Conservation (phyloP, 1,140 invertebrate species). For the Rhopalosiphum padi region DNA sequence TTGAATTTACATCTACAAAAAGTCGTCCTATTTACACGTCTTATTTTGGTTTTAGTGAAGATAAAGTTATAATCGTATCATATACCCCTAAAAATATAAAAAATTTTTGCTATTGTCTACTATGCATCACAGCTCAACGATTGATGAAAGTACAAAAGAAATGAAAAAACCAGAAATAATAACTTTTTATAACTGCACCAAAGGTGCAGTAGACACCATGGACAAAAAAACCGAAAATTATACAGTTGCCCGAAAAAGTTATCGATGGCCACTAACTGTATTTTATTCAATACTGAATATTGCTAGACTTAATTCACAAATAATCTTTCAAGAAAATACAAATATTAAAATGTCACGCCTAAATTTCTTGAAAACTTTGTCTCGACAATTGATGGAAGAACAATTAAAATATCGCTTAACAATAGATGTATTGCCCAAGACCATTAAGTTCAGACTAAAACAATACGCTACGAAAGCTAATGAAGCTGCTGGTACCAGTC, state of each 20-base stretch:
- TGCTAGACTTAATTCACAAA: background rate
- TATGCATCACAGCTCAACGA: slow-evolving; percentile 20
- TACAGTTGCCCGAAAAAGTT: background rate
- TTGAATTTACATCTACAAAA: background rate
- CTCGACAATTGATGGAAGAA: background rate
- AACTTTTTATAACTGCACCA: slow-evolving; percentile 9
- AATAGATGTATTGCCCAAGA: background rate
- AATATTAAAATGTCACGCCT: slow-evolving; percentile 4
- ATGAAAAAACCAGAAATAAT: background rate
- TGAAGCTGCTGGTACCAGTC: background rate
- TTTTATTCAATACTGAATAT: slow-evolving; percentile 34
- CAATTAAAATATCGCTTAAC: slow-evolving; percentile 13
- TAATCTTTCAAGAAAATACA: slow-evolving; percentile 28
- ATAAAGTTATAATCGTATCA: slow-evolving; percentile 5
- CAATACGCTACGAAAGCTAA: background rate
- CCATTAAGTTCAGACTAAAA: background rate
- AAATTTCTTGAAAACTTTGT: background rate
- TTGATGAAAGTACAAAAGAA: slow-evolving; percentile 15
- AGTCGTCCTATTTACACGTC: background rate
- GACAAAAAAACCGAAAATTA: slow-evolving; percentile 27
- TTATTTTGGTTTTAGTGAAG: slow-evolving; percentile 39
- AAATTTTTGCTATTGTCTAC: slow-evolving; percentile 10
- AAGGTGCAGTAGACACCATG: background rate
- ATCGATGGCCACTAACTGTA: background rate
- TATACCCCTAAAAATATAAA: slow-evolving; percentile 25